Evolutionary conservation across 2,113 vertebrate species (phyloP), one percentile per base, ranked within the genome.

Genomic region (Phaethon lepturus): DNA sequence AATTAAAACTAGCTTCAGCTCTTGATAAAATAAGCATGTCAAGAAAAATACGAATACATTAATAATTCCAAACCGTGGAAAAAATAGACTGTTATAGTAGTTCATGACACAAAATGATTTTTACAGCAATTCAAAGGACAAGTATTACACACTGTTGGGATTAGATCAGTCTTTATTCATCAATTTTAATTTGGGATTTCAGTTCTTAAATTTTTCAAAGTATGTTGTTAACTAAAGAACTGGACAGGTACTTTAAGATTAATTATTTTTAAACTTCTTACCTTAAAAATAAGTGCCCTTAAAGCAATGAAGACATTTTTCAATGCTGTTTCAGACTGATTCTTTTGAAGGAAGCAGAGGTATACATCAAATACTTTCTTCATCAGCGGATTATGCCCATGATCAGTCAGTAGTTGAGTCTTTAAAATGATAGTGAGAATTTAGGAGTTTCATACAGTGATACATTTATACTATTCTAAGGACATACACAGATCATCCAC

Each of bases 361-460:
- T 99, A 99, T 45, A 99, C 99, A 17, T 99, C 99, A 95, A 99
- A 99, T 13, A 99, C 99, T 94, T 99, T 99, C 98, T 99, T 99
- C 99, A 99, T 99, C 77, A 99, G 98, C 8, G 99, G 99, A 96
- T 99, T 99, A 97, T 99, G 99, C 12, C 99, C 99, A 0, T 99
- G 99, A 97, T 99, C 99, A 17, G 98, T 94, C 95, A 99, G 98
- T 17, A 99, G 98, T 80, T 99, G 99, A 86, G 99, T 99, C 99
- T 99, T 96, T 59, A 92, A 97, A 97, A 76, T 69, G 9, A 96
- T 3, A 91, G 33, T 10, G 53, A 95, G 14, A 72, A 87, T 22
- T 73, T 23, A 66, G 33, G 29, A 47, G 9, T 95, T 86, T 74
- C 63, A 29, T 40, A 91, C 23, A 69, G 17, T 18, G 55, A 78